Percentiles rank a stretch among this genome's conserved stretches.
These are phyloP conservation scores for Himalopsyche tibetana DNA, from an alignment of 2,888 invertebrate species.

Conservation along the genomic window DNA sequence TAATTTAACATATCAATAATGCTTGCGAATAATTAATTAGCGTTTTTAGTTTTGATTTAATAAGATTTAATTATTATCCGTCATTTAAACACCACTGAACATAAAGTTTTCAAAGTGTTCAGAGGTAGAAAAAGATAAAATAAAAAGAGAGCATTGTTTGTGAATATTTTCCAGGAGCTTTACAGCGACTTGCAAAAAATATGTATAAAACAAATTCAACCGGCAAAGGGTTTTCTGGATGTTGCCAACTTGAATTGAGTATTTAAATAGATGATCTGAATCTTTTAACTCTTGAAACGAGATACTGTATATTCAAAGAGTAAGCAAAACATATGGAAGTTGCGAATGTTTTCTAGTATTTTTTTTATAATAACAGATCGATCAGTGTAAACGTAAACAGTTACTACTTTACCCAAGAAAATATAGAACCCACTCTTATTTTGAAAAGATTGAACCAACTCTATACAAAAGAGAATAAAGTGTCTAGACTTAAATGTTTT, in stretches of 20 bases:
- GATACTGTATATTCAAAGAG: not conserved
- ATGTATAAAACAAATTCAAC: slow-evolving; percentile 23
- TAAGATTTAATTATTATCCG: not conserved
- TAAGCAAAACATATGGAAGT: too few species aligned
- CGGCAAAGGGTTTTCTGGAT: slow-evolving; percentile 29
- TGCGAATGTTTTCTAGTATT: too few species aligned
- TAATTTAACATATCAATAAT: not conserved
- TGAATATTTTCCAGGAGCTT: slow-evolving; percentile 24
- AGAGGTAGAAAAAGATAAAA: slow-evolving; percentile 31
- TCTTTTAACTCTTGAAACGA: not conserved
- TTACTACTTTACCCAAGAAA: too few species aligned
- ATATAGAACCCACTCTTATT: too few species aligned
- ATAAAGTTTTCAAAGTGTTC: not conserved
- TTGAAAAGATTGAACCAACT: too few species aligned
- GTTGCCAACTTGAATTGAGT: slow-evolving; percentile 22
- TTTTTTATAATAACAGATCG: too few species aligned
- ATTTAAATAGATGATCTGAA: slow-evolving; percentile 27
- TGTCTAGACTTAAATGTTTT: too few species aligned
- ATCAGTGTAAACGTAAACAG: too few species aligned
- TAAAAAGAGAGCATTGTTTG: slow-evolving; percentile 18
- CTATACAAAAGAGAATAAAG: too few species aligned
- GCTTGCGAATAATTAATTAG: not conserved
- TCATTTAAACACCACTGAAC: slow-evolving; percentile 4
- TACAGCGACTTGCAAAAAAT: slow-evolving; percentile 4
- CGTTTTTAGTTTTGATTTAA: not conserved